Evolutionary conservation across 2,797 vertebrate species (phyloP), one percentile per base, ranked within the genome.

Genomic region (Siniperca scherzeri): DNA sequence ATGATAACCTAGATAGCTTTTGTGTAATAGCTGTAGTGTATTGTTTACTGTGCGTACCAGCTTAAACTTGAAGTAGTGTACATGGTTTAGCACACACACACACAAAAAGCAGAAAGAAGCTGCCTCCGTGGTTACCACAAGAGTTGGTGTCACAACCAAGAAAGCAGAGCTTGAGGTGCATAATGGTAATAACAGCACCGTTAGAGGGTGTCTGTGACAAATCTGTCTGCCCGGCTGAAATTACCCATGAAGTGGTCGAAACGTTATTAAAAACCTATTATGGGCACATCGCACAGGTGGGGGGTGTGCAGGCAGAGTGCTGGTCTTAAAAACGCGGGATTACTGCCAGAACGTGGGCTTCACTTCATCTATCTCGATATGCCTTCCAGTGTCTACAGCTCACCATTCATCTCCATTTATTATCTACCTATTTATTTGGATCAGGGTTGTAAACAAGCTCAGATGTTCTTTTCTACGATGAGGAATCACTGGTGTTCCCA

Each of bases 261-360:
- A 62, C 73, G 25, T 85, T 82, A 90, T 92, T 83, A 89, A 89
- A 85, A 68, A 21, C 27, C 77, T 74, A 84, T 90, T 91, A 83
- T 59, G 1, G 46, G 70, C 48, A 81, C 59, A 71, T 80, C 61
- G 52, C 59, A 42, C 75, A 83, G 74, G 80, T 81, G 55, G 62
- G 30, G 52, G 52, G 71, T 59, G 40, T 42, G 80, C 4, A 12
- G 74, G 60, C 38, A 25, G 70, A 25, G 57, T 17, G 53, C 53
- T 57, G 5, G 13, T 25, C 64, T 71, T 27, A 72, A 48, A 70
- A 74, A 78, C 3, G 19, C 14, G 46, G n/a, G 46, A 76, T 67
- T 75, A 59, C 56, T 42, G 68, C 57, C 64, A 70, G 48, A 81
- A 38, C 16, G 16, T 16, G 64, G 10, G 64, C 79, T 67, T 55